Evolutionary conservation across 2,888 invertebrate species (phyloP).

Genomic region (Gymnosoma rotundatum): DNA sequence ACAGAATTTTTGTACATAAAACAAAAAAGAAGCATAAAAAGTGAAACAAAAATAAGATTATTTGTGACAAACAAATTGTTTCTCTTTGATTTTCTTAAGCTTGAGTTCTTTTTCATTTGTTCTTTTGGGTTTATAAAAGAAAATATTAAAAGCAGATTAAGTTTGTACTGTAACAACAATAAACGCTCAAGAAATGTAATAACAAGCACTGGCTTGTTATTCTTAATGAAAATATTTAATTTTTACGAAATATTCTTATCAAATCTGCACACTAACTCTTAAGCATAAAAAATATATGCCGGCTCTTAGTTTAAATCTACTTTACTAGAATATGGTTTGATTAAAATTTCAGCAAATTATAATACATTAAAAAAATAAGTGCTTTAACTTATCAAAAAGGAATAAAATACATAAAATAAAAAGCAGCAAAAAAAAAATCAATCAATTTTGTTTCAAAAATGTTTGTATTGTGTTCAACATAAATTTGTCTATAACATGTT

Average conservation of each 20-base stretch:
- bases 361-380: not conserved
- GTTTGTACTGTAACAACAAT: slow-evolving; percentile 18
- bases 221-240: slow-evolving; percentile 42
- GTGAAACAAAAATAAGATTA: slow-evolving; percentile 26
- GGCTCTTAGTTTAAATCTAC: slow-evolving; percentile 20
- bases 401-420: not conserved
- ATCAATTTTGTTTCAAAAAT: slow-evolving; percentile 50
- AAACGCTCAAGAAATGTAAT: slow-evolving; percentile 7
- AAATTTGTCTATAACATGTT: slow-evolving; percentile 66
- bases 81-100: slow-evolving; percentile 14
- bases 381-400: not conserved
- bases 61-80: slow-evolving; percentile 42
- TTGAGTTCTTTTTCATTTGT: not conserved
- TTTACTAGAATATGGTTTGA: not conserved
- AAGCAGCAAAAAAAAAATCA: slow-evolving; percentile 45
- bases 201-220: not conserved
- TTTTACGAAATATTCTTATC: slow-evolving; percentile 26
- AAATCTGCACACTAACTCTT: not conserved
- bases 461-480: slow-evolving; percentile 46
- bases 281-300: slow-evolving; percentile 21
- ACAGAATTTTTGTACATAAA: slow-evolving; percentile 42
- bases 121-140: slow-evolving; percentile 14
- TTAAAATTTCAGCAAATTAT: not conserved
- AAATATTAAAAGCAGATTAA: slow-evolving; percentile 38
- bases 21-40: too few species aligned